A percentile compares a stretch with the other conserved stretches of the same genome.
Conservation (phyloP, 1,140 invertebrate species). For the Notospermus geniculatus region DNA sequence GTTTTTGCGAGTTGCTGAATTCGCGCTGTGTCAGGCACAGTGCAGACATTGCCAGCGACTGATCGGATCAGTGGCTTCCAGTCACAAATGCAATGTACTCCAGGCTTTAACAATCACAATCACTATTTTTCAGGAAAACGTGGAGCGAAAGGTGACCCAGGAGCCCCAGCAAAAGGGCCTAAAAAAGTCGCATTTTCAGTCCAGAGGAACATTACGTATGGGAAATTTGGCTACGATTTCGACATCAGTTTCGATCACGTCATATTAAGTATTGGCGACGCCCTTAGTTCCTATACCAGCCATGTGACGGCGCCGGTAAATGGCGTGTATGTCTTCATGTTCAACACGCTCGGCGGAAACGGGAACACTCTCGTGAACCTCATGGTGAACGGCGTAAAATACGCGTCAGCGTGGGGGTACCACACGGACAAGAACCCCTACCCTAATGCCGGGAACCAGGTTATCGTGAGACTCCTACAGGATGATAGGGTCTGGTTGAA, state of each 20-base stretch:
- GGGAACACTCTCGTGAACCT: not conserved
- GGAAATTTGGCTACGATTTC: slow-evolving; percentile 1
- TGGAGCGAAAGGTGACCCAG: not conserved
- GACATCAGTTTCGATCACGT: slow-evolving; percentile 4
- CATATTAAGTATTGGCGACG: not conserved
- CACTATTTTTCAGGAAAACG: not conserved
- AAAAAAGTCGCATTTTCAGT: slow-evolving; percentile 5
- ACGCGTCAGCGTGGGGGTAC: slow-evolving; percentile 1
- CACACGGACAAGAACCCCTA: not conserved
- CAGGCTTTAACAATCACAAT: too few species aligned
- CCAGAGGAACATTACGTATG: not conserved
- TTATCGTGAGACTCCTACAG: not conserved
- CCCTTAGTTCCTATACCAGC: slow-evolving; percentile 1
- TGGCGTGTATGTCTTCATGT: slow-evolving; percentile 3
- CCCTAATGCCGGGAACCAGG: not conserved
- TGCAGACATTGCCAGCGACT: too few species aligned
- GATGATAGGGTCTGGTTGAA: slow-evolving; percentile 5
- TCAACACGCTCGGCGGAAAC: slow-evolving; percentile 3
- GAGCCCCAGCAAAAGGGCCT: not conserved
- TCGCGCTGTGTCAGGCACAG: too few species aligned
- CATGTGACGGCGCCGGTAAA: not conserved
- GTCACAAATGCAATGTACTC: too few species aligned
- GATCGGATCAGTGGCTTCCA: too few species aligned
- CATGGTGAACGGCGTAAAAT: not conserved
- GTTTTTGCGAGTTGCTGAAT: too few species aligned